Evolutionary conservation across 2,797 vertebrate genomes (phyloP), one percentile per base, ranked within the genome.

Genomic region (Brotula barbata): DNA sequence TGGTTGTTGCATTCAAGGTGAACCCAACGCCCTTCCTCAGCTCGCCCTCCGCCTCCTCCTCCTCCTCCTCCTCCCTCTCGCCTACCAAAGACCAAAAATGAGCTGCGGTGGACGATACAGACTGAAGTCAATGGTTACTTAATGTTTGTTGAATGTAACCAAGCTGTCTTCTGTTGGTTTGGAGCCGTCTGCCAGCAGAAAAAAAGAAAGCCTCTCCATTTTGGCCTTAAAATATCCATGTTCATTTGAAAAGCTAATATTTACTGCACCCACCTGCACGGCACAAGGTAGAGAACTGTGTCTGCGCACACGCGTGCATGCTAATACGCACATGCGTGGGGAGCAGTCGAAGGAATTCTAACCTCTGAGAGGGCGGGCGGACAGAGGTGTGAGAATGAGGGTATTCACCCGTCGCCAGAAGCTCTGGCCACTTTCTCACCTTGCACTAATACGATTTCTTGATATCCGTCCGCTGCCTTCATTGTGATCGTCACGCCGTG

Each of bases 181-280:
- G 66, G 58, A 77, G 77, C 28, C 5, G 64, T 21, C 64, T 62
- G 86, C 84, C 86, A 86, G 58, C 7, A 65, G 80, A 57, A 70
- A 81, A 81, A 87, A 84, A 73, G 66, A 87, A 85, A 85, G 64
- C 76, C 68, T 89, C 85, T 89, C 74, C 81, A 88, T 85, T 88
- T 86, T 37, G 16, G 78, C 73, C 81, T 89, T 88, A 86, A 86
- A 88, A 89, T 88, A 85, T 83, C 81, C 85, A 57, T 73, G 75
- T 85, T 88, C 78, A 87, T 86, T 86, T 86, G 87, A 88, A 90
- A 87, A 89, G 87, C 87, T 89, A 90, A 91, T 90, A 90, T 91
- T 91, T 89, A 89, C 89, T 65, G 81, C 88, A 68, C 61, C 73
- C 87, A 88, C 88, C 88, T 90, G 85, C 62, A 66, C 31, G 22